phyloP scores from a whole-genome alignment of 2,113 vertebrate species.

The Ahaetulla prasina region DNA sequence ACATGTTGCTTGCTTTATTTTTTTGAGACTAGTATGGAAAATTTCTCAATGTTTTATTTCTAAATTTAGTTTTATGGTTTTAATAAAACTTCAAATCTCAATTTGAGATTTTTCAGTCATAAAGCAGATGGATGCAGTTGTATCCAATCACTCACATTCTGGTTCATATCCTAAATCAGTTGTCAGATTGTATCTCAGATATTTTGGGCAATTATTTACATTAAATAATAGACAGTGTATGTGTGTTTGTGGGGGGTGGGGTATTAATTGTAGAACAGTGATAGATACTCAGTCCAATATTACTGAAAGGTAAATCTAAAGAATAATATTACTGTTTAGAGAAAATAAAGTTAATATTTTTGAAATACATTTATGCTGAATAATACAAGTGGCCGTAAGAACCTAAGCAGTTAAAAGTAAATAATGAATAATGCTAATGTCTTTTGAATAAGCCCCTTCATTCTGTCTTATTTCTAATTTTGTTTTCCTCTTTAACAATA shows the following conservation, averaged over 20 bases:
- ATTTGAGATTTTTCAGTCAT: neutral
- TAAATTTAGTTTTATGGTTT: neutral
- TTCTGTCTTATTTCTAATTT: neutral
- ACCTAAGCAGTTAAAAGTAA: neutral
- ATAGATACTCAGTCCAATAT: neutral
- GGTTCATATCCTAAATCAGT: neutral
- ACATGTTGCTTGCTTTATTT: neutral
- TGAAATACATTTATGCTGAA: neutral
- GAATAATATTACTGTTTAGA: neutral
- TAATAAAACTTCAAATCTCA: neutral
- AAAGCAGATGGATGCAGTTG: neutral
- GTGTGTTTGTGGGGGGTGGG: neutral
- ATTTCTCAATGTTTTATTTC: neutral
- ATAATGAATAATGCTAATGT: neutral
- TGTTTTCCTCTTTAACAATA: neutral
- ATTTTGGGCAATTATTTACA: neutral
- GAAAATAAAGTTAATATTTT: neutral
- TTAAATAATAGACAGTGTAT: neutral
- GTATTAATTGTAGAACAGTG: neutral
- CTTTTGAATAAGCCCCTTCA: neutral
- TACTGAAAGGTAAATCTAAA: neutral
- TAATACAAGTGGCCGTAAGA: neutral
- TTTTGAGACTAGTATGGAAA: neutral
- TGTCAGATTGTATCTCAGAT: neutral
- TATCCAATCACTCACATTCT: neutral